These are phyloP conservation scores for Alviniconcha marisindica DNA, from an alignment of 1,140 invertebrate species.

Conservation along the genomic window DNA sequence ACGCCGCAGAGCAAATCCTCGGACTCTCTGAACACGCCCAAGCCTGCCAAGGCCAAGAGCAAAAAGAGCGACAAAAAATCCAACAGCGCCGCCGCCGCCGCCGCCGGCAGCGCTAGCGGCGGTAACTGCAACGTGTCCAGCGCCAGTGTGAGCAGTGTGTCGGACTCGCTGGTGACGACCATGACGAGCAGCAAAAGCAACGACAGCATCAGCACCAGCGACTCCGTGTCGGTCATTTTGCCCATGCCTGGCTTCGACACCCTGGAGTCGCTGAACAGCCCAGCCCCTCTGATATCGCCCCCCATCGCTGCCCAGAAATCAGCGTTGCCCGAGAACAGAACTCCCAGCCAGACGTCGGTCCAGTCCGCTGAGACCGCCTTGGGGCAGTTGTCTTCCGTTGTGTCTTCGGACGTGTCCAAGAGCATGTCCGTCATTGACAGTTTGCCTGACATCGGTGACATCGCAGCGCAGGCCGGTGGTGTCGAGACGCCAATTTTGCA, in stretches of 20 bases:
- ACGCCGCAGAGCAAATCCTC: not conserved
- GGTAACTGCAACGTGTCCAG: not conserved
- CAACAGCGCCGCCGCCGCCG: not conserved
- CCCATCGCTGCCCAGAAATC: constrained; percentile 36
- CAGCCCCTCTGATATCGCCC: constrained; percentile 45
- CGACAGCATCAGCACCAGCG: constrained; percentile 31
- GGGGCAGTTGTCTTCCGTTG: constrained; percentile 29
- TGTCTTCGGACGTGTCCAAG: constrained; percentile 21
- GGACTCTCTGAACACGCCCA: constrained; percentile 19
- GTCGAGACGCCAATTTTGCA: constrained; percentile 42
- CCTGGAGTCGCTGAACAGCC: constrained; percentile 38
- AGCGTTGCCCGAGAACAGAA: not conserved
- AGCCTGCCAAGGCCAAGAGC: constrained; percentile 48
- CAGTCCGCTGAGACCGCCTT: not conserved
- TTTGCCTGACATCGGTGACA: constrained; percentile 24
- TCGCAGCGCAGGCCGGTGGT: not conserved
- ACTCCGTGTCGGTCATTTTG: constrained; percentile 37
- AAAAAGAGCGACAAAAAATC: constrained; percentile 42
- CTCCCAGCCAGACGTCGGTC: not conserved
- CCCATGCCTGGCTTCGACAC: constrained; percentile 44
- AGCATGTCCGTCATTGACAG: constrained; percentile 22
- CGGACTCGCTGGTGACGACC: constrained; percentile 10
- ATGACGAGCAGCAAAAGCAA: constrained; percentile 47
- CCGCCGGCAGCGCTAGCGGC: not conserved
- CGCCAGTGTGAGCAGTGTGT: not conserved